Base-by-base conservation (phyloP, 2,797 vertebrate genomes). In the Taenioides sp. region DNA sequence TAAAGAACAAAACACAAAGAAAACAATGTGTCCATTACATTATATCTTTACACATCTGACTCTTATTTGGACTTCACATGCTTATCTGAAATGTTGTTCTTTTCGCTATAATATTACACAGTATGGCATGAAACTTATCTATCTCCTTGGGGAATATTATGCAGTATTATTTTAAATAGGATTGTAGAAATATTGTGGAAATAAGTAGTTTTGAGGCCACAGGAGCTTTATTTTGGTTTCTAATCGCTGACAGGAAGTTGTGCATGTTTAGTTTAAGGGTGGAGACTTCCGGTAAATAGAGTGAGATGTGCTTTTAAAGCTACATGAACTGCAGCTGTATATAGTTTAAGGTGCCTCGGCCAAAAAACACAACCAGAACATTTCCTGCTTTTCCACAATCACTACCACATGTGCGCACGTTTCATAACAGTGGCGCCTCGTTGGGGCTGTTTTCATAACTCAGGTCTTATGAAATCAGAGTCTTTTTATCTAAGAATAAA, bases 301-400 rank as follows among this genome's bases (percentile, higher is more conserved):
- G n/a, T 23, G 58, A 73, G 40, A 43, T 74, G 69, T 62, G 43
- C 59, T 18, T 67, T 34, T 72, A 67, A 93, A 68, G 22, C 52
- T 23, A 37, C 20, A 25, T 57, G 66, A 17, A 40, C 34, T 58
- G 34, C 66, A 68, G 66, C 66, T 57, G 66, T 23, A 25, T 40
- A 58, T 58, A 16, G 34, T 68, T 58, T 58, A 87, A 68, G 57
- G 25, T 77, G 34, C 89, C 86, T 81, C 80, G 72, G 82, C 91
- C 86, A 65, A 90, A 88, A 89, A 87, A 82, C 86, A 74, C 22
- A 82, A 59, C 20, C 18, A 87, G 87, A 86, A 83, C 82, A 80
- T 86, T 95, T 95, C 92, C 93, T 76, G 63, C 93, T 86, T 85
- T 93, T 82, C 74, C 92, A 88, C 93, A 94, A 95, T 95, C 83